phyloP scores from a whole-genome alignment of 2,797 vertebrate species.

The Peromyscus melanophrys region DNA sequence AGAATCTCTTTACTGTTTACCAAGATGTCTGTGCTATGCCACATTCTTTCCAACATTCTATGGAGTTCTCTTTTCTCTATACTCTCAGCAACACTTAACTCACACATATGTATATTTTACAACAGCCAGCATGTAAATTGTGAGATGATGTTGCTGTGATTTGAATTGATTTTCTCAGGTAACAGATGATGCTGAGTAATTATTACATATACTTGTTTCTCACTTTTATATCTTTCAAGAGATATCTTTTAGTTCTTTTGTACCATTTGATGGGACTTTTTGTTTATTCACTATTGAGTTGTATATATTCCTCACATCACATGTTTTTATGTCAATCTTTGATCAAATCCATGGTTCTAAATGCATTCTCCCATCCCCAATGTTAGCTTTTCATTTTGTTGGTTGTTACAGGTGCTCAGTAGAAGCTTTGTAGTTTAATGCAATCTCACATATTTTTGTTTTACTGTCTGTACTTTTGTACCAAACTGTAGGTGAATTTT shows the following conservation, averaged over 20 bases:
- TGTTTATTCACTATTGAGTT: neutral
- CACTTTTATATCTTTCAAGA: neutral
- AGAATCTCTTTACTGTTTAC: neutral
- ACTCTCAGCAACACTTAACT: neutral
- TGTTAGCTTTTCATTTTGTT: neutral
- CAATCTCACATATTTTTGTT: neutral
- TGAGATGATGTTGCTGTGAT: neutral
- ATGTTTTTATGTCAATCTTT: neutral
- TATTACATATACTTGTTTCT: neutral
- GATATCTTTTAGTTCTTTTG: neutral
- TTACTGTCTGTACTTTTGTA: neutral
- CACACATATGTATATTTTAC: neutral
- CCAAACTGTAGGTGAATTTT: neutral
- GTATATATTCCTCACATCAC: neutral
- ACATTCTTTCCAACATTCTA: neutral
- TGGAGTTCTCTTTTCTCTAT: neutral
- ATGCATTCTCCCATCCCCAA: neutral
- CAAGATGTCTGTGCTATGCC: neutral
- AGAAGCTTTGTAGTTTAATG: neutral
- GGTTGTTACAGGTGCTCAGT: neutral
- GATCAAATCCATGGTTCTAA: neutral
- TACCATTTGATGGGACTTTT: neutral
- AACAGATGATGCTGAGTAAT: neutral
- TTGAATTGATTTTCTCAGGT: neutral
- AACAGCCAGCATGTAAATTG: neutral